Percentiles rank a stretch among this genome's conserved stretches.
Conservation (phyloP, 1,140 invertebrate genomes). For the Tachypleus tridentatus region DNA sequence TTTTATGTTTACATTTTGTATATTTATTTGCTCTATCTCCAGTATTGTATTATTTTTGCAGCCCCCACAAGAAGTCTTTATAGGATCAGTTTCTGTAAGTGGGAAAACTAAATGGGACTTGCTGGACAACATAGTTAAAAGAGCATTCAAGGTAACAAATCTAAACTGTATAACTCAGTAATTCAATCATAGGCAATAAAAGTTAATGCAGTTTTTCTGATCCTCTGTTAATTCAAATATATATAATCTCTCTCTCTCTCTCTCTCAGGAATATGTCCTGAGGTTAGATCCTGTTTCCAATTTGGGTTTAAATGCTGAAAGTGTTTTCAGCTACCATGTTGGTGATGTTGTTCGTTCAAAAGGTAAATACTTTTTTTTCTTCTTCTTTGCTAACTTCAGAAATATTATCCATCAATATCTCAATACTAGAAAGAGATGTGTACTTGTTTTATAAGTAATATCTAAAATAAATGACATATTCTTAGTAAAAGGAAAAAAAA, state of each 20-base stretch:
- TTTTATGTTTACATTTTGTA: no score
- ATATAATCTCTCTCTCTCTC: not conserved
- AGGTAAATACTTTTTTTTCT: slow-evolving; percentile 2
- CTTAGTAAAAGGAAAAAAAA: no score
- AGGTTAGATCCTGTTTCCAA: slow-evolving; percentile 86
- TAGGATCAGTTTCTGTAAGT: slow-evolving; percentile 78
- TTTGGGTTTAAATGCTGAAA: slow-evolving; percentile 74
- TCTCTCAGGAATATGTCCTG: slow-evolving; percentile 81
- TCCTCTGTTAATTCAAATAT: no score
- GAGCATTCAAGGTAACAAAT: slow-evolving; percentile 62
- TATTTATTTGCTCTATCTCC: no score
- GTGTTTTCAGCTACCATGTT: slow-evolving; percentile 79
- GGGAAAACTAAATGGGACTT: slow-evolving; percentile 91
- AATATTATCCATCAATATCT: no score
- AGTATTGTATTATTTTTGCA: no score
- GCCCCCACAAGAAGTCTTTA: slow-evolving; percentile 41
- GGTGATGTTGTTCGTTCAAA: slow-evolving; percentile 55
- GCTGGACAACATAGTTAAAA: slow-evolving; percentile 75
- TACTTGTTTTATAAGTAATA: no score
- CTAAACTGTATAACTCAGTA: no score
- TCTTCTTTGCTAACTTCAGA: not conserved
- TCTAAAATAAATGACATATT: no score
- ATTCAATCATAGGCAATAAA: no score
- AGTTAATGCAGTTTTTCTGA: no score
- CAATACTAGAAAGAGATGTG: no score